A percentile compares a stretch with the other conserved stretches of the same genome.
Evolutionary conservation across 2,888 invertebrate genomes (phyloP).

Genomic region (Temnothorax rugatulus): DNA sequence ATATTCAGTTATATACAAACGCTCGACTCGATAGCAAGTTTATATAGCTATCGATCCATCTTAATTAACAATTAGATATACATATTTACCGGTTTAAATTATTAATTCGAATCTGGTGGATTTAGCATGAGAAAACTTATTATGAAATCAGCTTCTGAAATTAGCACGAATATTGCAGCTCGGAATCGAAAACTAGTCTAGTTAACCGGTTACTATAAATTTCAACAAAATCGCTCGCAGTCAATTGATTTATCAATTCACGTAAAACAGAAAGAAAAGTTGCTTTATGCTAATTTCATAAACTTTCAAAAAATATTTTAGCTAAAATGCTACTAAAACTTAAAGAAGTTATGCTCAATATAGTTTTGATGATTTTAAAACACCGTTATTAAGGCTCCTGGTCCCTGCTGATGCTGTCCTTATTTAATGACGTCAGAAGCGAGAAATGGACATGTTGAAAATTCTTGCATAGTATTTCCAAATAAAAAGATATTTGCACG

Average conservation of each 20-base stretch:
- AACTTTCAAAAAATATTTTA: neutral
- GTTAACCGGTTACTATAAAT: constrained; percentile 3
- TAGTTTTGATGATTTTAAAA: neutral
- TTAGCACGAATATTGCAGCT: neutral
- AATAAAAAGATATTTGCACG: too few relatives aligned
- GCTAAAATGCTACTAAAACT: neutral
- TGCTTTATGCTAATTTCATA: neutral
- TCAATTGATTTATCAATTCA: neutral
- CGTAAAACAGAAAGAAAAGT: neutral
- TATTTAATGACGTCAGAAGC: too few relatives aligned
- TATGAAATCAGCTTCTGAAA: constrained; percentile 11
- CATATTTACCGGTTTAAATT: neutral
- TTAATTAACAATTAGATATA: neutral
- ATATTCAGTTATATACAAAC: neutral
- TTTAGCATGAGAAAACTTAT: neutral
- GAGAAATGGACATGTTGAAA: too few relatives aligned
- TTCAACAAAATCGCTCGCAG: neutral
- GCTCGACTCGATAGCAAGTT: neutral
- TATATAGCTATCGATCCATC: neutral
- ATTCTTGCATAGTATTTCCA: too few relatives aligned
- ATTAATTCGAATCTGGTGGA: neutral
- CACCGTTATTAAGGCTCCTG: neutral
- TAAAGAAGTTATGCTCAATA: neutral
- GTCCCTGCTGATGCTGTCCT: too few relatives aligned
- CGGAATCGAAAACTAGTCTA: constrained; percentile 1